Conservation (phyloP, 53 echinoderm and acorn worm species). For the Echinometra lucunter region DNA sequence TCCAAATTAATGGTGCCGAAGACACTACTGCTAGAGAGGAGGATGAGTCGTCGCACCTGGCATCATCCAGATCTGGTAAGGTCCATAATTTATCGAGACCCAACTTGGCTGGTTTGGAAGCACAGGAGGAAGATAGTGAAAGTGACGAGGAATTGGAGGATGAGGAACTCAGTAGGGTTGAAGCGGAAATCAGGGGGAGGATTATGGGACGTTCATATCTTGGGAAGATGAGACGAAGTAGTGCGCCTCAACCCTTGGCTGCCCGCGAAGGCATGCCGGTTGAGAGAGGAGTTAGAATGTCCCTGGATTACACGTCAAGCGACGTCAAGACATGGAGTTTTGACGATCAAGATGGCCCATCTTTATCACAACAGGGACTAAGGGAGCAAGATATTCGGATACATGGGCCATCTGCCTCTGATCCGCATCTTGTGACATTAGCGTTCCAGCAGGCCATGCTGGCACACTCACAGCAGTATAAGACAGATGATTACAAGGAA, state of each 20-base stretch:
- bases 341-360: background rate
- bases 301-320: background rate
- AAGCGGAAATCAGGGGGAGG: slow-evolving; percentile 53
- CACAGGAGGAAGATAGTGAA: background rate
- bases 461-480: slow-evolving; percentile 10
- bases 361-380: background rate
- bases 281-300: background rate
- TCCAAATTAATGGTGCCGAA: background rate
- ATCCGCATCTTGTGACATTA: slow-evolving; percentile 45
- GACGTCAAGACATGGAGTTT: background rate
- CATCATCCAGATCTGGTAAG: background rate
- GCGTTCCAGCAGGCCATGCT: slow-evolving; percentile 67
- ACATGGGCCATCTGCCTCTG: slow-evolving; percentile 33
- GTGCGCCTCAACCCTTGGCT: slow-evolving; percentile 27
- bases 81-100: background rate
- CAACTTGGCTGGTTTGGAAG: background rate
- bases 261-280: background rate
- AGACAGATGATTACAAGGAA: background rate
- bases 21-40: background rate
- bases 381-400: slow-evolving; percentile 43
- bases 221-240: slow-evolving; percentile 33
- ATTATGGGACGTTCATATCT: slow-evolving; percentile 47
- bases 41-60: background rate
- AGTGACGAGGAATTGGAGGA: slow-evolving; percentile 50
- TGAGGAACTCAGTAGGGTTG: slow-evolving; percentile 37